Base-by-base conservation (phyloP, 35 echinoderm and acorn worm genomes). In the Patiria miniata region DNA sequence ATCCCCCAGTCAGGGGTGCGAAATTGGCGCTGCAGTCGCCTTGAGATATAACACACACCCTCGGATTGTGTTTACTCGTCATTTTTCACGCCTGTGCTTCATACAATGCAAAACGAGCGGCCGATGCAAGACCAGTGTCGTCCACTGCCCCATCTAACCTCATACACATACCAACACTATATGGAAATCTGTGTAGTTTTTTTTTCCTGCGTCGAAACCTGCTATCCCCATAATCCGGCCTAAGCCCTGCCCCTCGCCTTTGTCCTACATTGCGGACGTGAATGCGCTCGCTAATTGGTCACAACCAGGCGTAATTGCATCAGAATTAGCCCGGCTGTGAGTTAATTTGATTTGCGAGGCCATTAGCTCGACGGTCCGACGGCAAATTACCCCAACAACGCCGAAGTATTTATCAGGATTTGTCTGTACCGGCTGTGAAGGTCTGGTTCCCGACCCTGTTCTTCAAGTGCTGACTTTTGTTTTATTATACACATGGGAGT, bases 301-400 rank as follows among this genome's bases (percentile, higher is more conserved):
- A 30, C 65, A 30, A 73, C 65, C 26, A 73, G 26, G 34, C 65
- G 21, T 73, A 73, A 73, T 73, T 73, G 65, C 65, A 14, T 73
- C 34, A 36, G 65, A 73, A 73, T 73, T 73, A 73, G 65, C 14
- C 65, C 34, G 65, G 65, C 34, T n/a, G 65, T 30, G 65, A 23
- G 21, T 73, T 73, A 73, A 73, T 73, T 73, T 73, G 65, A 73
- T 73, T 73, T 73, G 34, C 29, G 65, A 14, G 65, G 65, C 65
- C 26, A 73, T 73, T 73, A 28, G 26, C 22, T 23, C 65, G 65
- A 34, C 65, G 29, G 26, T 30, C 65, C 34, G 42, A 30, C 65
- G 26, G 34, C 57, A n/a, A 60, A 60, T 60, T 60, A 60, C 57
- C n/a, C n/a, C n/a, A n/a, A n/a, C n/a, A n/a, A n/a, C n/a, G n/a